Evolutionary conservation across 2,113 vertebrate species (phyloP).

Genomic region (Syngnathoides biaculeatus): DNA sequence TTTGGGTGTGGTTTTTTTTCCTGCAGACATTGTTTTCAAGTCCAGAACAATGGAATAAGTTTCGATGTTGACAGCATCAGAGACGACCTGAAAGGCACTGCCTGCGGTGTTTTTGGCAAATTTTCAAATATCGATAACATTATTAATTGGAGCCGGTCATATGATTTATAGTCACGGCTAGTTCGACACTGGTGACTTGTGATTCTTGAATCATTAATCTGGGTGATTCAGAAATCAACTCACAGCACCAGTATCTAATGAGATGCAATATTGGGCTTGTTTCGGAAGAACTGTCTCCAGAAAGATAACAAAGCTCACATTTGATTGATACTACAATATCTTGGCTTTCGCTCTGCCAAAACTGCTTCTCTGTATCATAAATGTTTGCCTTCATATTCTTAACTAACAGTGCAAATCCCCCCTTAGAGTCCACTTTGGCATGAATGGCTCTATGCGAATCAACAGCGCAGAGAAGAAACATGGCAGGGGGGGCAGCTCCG

Average conservation of each 20-base stretch:
- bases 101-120: too few species aligned
- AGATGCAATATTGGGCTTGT: background rate
- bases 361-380: background rate
- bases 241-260: background rate
- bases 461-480: slow-evolving; percentile 72
- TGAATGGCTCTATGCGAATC: slow-evolving; percentile 88
- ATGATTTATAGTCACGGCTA: background rate
- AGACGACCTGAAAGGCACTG: too few species aligned
- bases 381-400: background rate
- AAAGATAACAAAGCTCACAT: background rate
- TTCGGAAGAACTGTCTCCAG: background rate
- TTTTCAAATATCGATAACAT: too few species aligned
- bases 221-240: background rate
- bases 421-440: slow-evolving; percentile 90
- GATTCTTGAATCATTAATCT: background rate
- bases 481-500: slow-evolving; percentile 50
- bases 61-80: too few species aligned
- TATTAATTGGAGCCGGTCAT: too few species aligned
- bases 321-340: background rate
- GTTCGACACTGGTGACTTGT: too few species aligned
- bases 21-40: too few species aligned
- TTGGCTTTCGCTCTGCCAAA: background rate
- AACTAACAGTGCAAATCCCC: background rate
- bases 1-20: too few species aligned
- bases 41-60: too few species aligned